Evolutionary conservation across 2,888 invertebrate species (phyloP).

Genomic region (Troglohyphantes excavatus): DNA sequence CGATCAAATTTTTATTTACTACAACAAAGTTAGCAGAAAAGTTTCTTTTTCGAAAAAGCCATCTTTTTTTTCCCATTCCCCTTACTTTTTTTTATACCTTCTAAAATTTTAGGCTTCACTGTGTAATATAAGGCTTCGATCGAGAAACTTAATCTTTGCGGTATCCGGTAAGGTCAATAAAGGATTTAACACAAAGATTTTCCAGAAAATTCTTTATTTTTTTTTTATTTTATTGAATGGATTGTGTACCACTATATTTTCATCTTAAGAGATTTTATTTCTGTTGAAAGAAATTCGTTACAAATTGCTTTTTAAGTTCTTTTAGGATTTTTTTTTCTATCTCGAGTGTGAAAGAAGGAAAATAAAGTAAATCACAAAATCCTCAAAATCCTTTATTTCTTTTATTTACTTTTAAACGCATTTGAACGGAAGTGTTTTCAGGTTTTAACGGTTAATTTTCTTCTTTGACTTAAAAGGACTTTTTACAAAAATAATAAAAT

Average conservation of each 20-base stretch:
- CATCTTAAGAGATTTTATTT: conserved; percentile 52
- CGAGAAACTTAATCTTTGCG: conserved; percentile 23
- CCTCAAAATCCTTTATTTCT: neutral
- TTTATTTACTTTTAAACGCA: too few relatives aligned
- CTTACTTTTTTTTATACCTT: neutral
- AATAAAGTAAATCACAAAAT: conserved; percentile 10
- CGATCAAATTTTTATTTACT: neutral
- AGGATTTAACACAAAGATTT: conserved; percentile 70
- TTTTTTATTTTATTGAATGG: conserved; percentile 5
- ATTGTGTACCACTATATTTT: conserved; percentile 29
- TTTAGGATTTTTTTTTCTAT: neutral
- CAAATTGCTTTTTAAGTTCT: conserved; percentile 64
- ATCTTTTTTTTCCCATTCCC: conserved; percentile 1
- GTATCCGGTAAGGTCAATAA: conserved; percentile 46
- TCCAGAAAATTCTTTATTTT: conserved; percentile 52
- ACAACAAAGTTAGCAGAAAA: neutral
- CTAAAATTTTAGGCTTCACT: conserved; percentile 7
- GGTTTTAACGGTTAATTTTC: neutral
- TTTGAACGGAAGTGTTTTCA: neutral
- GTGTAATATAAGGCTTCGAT: neutral
- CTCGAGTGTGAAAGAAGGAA: neutral
- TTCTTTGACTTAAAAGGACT: neutral
- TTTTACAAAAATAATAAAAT: neutral
- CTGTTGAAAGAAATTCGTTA: conserved; percentile 48
- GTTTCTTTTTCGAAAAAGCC: neutral